Conservation (phyloP, 2,888 invertebrate species). For the Nomada lathburiana region DNA sequence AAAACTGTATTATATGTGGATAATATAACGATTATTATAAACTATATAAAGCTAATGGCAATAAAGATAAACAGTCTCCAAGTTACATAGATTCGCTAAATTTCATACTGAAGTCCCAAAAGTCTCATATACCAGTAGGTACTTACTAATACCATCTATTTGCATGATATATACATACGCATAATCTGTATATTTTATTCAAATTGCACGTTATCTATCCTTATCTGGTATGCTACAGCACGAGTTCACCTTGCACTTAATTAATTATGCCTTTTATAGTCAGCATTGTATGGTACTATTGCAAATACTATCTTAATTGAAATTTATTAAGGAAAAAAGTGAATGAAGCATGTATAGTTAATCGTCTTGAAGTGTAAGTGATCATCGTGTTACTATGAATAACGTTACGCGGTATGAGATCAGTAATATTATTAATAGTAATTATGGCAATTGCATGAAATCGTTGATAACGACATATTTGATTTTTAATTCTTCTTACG, state of each 20-base stretch:
- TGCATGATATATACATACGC: background rate
- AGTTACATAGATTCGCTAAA: slow-evolving; percentile 71
- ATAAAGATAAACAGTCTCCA: slow-evolving; percentile 81
- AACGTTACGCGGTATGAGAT: background rate
- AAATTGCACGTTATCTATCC: background rate
- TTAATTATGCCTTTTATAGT: background rate
- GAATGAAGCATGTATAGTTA: background rate
- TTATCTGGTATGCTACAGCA: background rate
- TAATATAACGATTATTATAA: slow-evolving; percentile 81
- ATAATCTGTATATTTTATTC: background rate
- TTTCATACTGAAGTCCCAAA: slow-evolving; percentile 62
- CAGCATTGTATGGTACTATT: background rate
- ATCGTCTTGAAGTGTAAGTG: background rate
- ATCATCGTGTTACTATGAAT: background rate
- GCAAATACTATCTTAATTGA: background rate
- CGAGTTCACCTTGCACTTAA: background rate
- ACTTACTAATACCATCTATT: slow-evolving; percentile 27
- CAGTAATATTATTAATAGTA: background rate
- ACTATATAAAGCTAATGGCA: slow-evolving; percentile 79
- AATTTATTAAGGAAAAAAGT: background rate
- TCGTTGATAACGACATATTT: too few relatives aligned
- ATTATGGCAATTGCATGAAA: slow-evolving; percentile 6
- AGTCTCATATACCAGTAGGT: slow-evolving; percentile 51
- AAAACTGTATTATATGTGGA: slow-evolving; percentile 84
- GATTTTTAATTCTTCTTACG: background rate